Evolutionary conservation across 2,888 invertebrate species (phyloP).

Genomic region (Ennomos quercinarius): DNA sequence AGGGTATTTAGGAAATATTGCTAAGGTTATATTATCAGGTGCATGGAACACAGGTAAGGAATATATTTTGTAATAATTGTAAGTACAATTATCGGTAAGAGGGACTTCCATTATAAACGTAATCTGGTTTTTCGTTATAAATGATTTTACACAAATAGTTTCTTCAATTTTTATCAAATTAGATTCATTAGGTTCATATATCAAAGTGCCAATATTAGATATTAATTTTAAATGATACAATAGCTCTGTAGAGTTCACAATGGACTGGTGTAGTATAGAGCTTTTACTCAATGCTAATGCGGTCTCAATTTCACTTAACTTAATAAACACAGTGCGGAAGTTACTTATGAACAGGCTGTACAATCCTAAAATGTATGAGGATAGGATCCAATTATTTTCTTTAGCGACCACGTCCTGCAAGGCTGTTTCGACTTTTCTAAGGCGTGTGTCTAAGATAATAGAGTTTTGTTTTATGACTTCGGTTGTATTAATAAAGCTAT

Average conservation of each 20-base stretch:
- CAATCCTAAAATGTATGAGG: neutral
- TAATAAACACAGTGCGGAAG: neutral
- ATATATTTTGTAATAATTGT: slow-evolving; percentile 3
- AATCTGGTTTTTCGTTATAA: neutral
- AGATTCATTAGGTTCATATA: neutral
- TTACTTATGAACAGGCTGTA: neutral
- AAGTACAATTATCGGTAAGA: neutral
- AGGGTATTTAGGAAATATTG: slow-evolving; percentile 3
- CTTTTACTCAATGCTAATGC: neutral
- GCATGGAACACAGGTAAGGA: slow-evolving; percentile 6
- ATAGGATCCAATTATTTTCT: neutral
- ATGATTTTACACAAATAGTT: slow-evolving; percentile 5
- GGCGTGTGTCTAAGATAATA: too few relatives aligned
- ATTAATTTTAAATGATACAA: neutral
- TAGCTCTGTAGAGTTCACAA: neutral
- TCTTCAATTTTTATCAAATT: slow-evolving; percentile 1
- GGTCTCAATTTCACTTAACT: neutral
- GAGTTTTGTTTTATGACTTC: neutral
- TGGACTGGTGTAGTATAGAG: neutral
- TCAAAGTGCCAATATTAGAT: neutral
- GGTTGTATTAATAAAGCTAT: slow-evolving; percentile 8
- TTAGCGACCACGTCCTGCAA: neutral
- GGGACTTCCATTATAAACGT: neutral
- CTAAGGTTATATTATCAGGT: slow-evolving; percentile 1
- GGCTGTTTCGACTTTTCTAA: too few relatives aligned